Conservation (phyloP, 2,113 vertebrate genomes). For the Genyomyrus donnyi region DNA sequence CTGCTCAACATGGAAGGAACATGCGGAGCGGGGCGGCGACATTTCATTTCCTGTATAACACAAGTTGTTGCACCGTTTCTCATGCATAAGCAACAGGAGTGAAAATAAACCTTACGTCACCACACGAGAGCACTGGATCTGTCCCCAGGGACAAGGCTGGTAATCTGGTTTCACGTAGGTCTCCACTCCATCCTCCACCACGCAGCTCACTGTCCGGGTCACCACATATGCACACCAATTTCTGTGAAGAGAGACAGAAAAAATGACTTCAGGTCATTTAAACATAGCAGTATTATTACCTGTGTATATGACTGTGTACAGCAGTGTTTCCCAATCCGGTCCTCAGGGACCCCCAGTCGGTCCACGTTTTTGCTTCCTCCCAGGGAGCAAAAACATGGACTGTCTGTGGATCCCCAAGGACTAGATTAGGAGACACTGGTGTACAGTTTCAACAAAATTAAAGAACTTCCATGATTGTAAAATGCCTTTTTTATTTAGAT, state of each 20-base stretch:
- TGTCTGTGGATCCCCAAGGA: too few relatives aligned
- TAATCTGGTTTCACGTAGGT: constrained; percentile 85
- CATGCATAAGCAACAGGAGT: background rate
- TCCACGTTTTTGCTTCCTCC: too few relatives aligned
- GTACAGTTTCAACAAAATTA: background rate
- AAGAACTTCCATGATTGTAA: too few relatives aligned
- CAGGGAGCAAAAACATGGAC: too few relatives aligned
- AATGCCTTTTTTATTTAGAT: background rate
- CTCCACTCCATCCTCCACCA: constrained; percentile 87
- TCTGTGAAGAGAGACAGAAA: constrained; percentile 50
- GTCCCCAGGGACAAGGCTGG: constrained; percentile 85
- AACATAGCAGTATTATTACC: background rate
- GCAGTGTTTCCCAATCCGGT: background rate
- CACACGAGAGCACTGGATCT: constrained; percentile 71
- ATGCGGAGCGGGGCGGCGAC: background rate
- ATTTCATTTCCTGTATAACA: background rate
- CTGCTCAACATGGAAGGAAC: background rate
- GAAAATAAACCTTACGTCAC: constrained; percentile 68
- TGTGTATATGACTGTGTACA: background rate
- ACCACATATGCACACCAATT: constrained; percentile 92
- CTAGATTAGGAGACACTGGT: background rate
- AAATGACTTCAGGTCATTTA: background rate
- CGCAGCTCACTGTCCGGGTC: constrained; percentile 81
- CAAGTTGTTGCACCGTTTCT: background rate
- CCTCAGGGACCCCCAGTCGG: background rate